A percentile compares a stretch with the other conserved stretches of the same genome.
Conservation (phyloP, 2,888 invertebrate species). For the Troides aeacus region DNA sequence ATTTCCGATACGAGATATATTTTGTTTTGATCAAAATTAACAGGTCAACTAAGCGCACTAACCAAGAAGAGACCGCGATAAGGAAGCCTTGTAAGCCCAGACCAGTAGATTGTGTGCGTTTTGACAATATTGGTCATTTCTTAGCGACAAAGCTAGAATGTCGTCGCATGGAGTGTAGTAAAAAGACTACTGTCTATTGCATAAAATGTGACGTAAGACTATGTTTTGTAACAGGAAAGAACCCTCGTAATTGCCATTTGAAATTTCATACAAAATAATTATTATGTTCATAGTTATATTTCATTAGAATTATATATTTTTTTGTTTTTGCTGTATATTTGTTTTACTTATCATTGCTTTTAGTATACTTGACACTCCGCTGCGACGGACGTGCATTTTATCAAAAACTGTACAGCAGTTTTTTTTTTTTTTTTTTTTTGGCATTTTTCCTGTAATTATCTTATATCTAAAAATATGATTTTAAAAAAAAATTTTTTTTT, state of each 20-base stretch:
- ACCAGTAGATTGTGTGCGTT: conserved; percentile 4
- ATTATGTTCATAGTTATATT: neutral
- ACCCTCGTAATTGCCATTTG: conserved; percentile 13
- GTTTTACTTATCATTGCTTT: too few species aligned
- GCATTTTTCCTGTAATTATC: too few species aligned
- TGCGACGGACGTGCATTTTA: neutral
- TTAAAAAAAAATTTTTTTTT: too few species aligned
- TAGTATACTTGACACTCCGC: conserved; percentile 3
- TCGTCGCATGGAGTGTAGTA: conserved; percentile 21
- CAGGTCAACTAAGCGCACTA: neutral
- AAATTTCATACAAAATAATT: conserved; percentile 16
- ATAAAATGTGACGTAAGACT: conserved; percentile 7
- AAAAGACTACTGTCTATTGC: conserved; percentile 14
- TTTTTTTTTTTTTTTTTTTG: too few species aligned
- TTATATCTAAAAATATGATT: too few species aligned
- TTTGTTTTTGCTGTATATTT: conserved; percentile 1
- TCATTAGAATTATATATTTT: conserved; percentile 8
- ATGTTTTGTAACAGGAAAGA: conserved; percentile 22
- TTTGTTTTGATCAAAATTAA: neutral
- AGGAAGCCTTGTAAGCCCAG: conserved; percentile 6
- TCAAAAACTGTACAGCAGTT: too few species aligned
- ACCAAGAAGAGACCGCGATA: conserved; percentile 3
- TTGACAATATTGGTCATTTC: conserved; percentile 24
- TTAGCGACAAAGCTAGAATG: conserved; percentile 17
- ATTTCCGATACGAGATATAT: conserved; percentile 9